Conservation (phyloP, 2,113 vertebrate species). For the Callionymus lyra region DNA sequence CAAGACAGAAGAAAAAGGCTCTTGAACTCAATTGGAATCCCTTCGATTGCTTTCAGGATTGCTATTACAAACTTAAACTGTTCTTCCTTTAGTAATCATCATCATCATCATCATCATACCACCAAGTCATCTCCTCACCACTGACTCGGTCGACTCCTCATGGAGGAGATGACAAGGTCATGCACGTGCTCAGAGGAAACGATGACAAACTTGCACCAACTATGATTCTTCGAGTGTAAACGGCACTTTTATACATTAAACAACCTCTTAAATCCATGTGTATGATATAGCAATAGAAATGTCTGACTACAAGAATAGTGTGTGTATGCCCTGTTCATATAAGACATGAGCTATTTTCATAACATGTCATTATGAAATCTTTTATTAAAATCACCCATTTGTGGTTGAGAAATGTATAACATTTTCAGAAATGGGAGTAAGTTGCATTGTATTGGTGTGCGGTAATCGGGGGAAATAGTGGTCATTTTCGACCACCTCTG, state of each 20-base stretch:
- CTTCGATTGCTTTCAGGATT: constrained; percentile 41
- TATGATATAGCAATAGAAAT: constrained; percentile 46
- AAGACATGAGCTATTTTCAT: constrained; percentile 58
- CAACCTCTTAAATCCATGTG: constrained; percentile 24
- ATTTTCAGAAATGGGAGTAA: constrained; percentile 50
- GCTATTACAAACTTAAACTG: constrained; percentile 14
- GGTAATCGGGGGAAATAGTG: constrained; percentile 52
- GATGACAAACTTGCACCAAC: constrained; percentile 16
- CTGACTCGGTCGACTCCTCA: constrained; percentile 12
- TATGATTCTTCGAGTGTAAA: constrained; percentile 29
- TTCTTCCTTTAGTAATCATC: constrained; percentile 37
- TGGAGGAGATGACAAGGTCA: too few species aligned
- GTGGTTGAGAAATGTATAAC: constrained; percentile 43
- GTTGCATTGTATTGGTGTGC: constrained; percentile 43
- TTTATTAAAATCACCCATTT: constrained; percentile 47
- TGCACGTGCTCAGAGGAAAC: too few species aligned
- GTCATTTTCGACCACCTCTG: constrained; percentile 52
- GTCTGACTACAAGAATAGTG: constrained; percentile 19
- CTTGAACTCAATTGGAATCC: constrained; percentile 22
- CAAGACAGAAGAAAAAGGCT: constrained; percentile 16
- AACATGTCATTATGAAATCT: constrained; percentile 34
- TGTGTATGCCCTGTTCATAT: constrained; percentile 43
- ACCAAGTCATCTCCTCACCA: constrained; percentile 14
- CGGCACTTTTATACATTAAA: constrained; percentile 37
- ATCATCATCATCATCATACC: constrained; percentile 25